phyloP scores from a whole-genome alignment of 2,888 invertebrate genomes.

The Oscheius onirici region DNA sequence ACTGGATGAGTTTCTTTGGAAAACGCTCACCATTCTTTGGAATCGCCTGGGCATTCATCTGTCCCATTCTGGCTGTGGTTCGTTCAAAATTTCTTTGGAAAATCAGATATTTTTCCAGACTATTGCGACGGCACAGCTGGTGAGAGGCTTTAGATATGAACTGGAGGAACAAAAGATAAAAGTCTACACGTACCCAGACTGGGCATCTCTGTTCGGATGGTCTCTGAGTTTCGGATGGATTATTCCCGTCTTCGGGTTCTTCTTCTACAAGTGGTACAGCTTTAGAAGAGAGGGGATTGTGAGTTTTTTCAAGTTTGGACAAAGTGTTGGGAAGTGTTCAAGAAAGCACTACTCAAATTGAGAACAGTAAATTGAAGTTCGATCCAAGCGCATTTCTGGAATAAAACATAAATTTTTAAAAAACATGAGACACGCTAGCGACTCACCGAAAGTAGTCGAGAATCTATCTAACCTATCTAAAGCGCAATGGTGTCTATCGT shows the following conservation, averaged over 20 bases:
- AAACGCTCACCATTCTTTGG: not conserved
- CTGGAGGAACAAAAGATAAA: too few species aligned
- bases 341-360: too few species aligned
- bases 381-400: too few species aligned
- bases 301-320: too few species aligned
- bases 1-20: not conserved
- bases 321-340: too few species aligned
- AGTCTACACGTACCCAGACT: conserved; percentile 9
- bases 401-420: too few species aligned
- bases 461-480: too few species aligned
- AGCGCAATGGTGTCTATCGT: too few species aligned
- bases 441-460: too few species aligned
- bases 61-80: not conserved
- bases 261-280: not conserved
- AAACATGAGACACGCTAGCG: too few species aligned
- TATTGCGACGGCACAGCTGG: not conserved
- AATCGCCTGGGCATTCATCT: not conserved
- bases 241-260: conserved; percentile 2
- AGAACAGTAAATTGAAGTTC: too few species aligned
- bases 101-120: not conserved
- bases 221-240: not conserved
- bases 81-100: not conserved
- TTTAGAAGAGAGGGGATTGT: too few species aligned
- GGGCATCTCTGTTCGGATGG: conserved; percentile 18
- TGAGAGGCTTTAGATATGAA: not conserved